These are phyloP conservation scores for Gambusia holbrooki DNA, from an alignment of 2,113 vertebrate genomes.

Conservation along the genomic window DNA sequence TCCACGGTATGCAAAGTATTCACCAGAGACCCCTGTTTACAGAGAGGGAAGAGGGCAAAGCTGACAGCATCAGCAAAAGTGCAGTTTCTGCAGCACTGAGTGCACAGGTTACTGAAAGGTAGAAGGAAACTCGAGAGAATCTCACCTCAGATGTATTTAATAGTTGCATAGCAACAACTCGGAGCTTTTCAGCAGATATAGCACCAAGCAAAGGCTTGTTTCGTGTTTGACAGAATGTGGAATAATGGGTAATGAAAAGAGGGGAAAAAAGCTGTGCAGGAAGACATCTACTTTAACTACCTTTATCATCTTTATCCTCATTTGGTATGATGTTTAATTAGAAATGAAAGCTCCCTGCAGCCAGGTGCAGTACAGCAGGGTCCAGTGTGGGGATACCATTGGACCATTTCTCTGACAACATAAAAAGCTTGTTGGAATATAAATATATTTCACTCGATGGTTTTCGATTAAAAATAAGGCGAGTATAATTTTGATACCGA, in stretches of 20 bases:
- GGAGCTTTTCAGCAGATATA: constrained; percentile 30
- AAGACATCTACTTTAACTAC: neutral
- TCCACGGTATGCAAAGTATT: constrained; percentile 44
- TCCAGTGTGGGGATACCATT: neutral
- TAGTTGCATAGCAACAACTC: constrained; percentile 69
- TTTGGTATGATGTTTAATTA: neutral
- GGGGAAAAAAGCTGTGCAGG: neutral
- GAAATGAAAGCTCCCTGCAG: neutral
- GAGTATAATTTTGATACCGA: neutral
- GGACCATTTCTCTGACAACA: neutral
- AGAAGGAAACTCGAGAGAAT: constrained; percentile 33
- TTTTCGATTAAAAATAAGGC: neutral
- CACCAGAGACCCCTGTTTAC: constrained; percentile 51
- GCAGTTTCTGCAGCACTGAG: constrained; percentile 51
- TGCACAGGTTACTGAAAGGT: constrained; percentile 35
- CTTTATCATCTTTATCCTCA: neutral
- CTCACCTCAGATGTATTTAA: constrained; percentile 52
- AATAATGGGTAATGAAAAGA: neutral
- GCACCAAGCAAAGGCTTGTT: constrained; percentile 17
- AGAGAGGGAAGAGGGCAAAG: constrained; percentile 17
- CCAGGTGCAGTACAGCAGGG: neutral
- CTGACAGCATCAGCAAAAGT: constrained; percentile 30
- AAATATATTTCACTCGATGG: neutral
- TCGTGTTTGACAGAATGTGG: constrained; percentile 33
- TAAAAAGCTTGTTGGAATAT: neutral